Conservation (phyloP, 2,113 vertebrate species). For the Hemiscyllium ocellatum region DNA sequence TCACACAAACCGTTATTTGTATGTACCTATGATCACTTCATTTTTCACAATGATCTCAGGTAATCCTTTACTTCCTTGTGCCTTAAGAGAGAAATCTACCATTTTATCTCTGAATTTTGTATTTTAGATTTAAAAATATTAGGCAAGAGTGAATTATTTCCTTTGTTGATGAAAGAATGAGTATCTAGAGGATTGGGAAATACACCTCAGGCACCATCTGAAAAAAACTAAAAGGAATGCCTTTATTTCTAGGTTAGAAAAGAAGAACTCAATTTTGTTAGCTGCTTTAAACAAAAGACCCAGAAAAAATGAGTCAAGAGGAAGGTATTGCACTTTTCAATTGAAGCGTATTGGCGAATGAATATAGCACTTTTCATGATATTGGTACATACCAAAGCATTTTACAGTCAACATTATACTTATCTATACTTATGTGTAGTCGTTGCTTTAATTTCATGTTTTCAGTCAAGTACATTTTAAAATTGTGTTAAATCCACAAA, state of each 20-base stretch:
- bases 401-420: not conserved
- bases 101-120: too few species aligned
- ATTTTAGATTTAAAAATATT: not conserved
- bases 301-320: not conserved
- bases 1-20: too few species aligned
- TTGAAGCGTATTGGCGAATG: not conserved
- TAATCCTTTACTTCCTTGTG: not conserved
- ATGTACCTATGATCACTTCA: too few species aligned
- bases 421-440: not conserved
- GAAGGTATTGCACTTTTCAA: not conserved
- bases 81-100: not conserved
- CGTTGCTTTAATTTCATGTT: not conserved
- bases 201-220: not conserved
- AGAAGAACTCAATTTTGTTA: slow-evolving; percentile 25
- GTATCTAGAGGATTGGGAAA: not conserved
- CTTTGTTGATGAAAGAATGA: not conserved
- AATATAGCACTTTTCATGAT: not conserved
- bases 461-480: not conserved
- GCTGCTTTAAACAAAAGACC: slow-evolving; percentile 25
- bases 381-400: not conserved
- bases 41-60: not conserved
- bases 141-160: not conserved
- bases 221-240: not conserved
- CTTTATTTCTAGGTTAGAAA: slow-evolving; percentile 13
- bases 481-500: not conserved